These are phyloP conservation scores for Amiota mariae DNA, from an alignment of 2,888 invertebrate genomes.

Conservation along the genomic window DNA sequence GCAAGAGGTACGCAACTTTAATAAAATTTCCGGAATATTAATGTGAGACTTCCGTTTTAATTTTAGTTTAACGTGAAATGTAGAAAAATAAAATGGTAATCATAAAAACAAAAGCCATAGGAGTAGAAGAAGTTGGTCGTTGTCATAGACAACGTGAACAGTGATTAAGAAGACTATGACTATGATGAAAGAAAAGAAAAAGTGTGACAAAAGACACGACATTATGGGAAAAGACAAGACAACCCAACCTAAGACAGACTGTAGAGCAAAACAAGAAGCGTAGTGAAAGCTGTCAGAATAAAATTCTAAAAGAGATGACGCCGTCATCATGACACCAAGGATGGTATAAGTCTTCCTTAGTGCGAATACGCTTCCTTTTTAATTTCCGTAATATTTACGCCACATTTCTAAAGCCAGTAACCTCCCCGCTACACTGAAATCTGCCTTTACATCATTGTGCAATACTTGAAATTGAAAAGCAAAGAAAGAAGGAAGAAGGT, in stretches of 20 bases:
- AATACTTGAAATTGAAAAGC: not conserved
- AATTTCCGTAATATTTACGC: slow-evolving; percentile 16
- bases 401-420: not conserved
- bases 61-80: slow-evolving; percentile 13
- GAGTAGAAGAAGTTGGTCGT: not conserved
- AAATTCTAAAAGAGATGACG: not conserved
- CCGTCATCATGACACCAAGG: no score
- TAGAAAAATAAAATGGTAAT: not conserved
- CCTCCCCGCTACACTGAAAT: not conserved
- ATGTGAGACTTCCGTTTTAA: slow-evolving; percentile 52
- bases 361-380: slow-evolving; percentile 10
- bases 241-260: not conserved
- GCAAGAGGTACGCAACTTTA: slow-evolving; percentile 44
- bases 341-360: not conserved
- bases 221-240: not conserved
- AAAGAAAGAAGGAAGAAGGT: not conserved
- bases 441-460: not conserved
- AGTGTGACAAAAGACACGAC: not conserved
- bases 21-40: slow-evolving; percentile 63
- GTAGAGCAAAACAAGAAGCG: not conserved
- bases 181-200: not conserved
- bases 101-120: not conserved
- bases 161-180: not conserved
- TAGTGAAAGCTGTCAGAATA: slow-evolving; percentile 8
- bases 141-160: not conserved